phyloP scores from a whole-genome alignment of 2,888 invertebrate species.

The Rhodophaea formosa region DNA sequence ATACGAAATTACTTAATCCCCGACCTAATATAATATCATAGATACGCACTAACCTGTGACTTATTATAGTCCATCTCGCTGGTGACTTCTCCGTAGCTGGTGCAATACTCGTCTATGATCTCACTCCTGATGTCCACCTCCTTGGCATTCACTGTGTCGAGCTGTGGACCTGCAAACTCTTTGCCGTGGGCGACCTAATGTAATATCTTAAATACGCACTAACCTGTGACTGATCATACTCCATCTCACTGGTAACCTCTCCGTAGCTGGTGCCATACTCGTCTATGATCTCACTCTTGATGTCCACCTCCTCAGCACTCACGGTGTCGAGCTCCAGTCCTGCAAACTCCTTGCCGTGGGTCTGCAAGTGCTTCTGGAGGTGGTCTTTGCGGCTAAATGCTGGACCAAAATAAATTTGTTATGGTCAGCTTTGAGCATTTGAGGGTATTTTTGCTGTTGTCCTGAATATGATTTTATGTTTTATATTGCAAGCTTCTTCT shows the following conservation, averaged over 20 bases:
- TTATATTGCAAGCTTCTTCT: too few species aligned
- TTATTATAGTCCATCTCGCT: constrained; percentile 39
- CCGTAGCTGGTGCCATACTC: constrained; percentile 39
- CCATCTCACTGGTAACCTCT: constrained; percentile 33
- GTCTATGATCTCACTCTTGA: constrained; percentile 52
- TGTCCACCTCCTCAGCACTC: constrained; percentile 45
- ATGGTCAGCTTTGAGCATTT: too few species aligned
- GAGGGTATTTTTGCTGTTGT: too few species aligned
- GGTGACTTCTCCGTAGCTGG: constrained; percentile 32
- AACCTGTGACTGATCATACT: constrained; percentile 40
- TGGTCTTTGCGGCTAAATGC: constrained; percentile 90
- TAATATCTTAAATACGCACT: too few species aligned
- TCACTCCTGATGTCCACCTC: constrained; percentile 50
- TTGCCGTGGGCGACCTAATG: constrained; percentile 88
- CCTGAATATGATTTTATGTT: too few species aligned
- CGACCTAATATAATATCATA: too few species aligned
- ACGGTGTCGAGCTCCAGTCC: constrained; percentile 47
- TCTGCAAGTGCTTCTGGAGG: constrained; percentile 88
- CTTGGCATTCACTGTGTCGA: constrained; percentile 47
- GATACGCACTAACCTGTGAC: constrained; percentile 29
- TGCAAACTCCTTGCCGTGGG: constrained; percentile 81
- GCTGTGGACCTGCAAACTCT: constrained; percentile 48
- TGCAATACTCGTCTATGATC: constrained; percentile 45
- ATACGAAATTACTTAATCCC: too few species aligned
- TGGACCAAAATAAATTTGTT: constrained; percentile 31